Evolutionary conservation across 2,888 invertebrate species (phyloP).

Genomic region (Bruchidius siliquastri): DNA sequence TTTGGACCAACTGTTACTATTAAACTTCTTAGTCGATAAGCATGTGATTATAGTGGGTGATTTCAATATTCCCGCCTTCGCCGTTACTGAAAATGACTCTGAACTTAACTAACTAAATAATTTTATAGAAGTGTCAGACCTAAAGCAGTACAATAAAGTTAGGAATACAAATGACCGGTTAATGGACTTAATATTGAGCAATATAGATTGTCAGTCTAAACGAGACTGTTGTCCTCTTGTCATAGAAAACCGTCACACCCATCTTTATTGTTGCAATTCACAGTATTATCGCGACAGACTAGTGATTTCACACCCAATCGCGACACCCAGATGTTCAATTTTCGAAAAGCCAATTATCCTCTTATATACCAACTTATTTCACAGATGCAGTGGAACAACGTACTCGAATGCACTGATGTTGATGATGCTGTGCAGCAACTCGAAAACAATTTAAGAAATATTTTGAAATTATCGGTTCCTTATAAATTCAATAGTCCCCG

Average conservation of each 20-base stretch:
- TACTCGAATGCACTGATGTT: not conserved
- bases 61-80: conserved; percentile 4
- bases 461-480: too few relatives aligned
- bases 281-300: too few relatives aligned
- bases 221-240: too few relatives aligned
- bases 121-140: not conserved
- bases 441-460: too few relatives aligned
- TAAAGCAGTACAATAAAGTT: conserved; percentile 2
- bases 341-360: conserved; percentile 2
- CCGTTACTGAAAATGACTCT: not conserved
- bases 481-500: too few relatives aligned
- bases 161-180: not conserved
- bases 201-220: not conserved
- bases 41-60: conserved; percentile 7
- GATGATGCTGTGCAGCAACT: too few relatives aligned
- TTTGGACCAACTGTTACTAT: conserved; percentile 1
- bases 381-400: not conserved
- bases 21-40: not conserved
- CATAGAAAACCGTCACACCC: too few relatives aligned
- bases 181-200: conserved; percentile 1
- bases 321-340: not conserved
- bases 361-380: conserved; percentile 2
- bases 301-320: not conserved
- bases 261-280: too few relatives aligned
- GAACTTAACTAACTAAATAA: not conserved